phyloP scores from a whole-genome alignment of 2,797 vertebrate species.

The Pangasius sanitwongsei region DNA sequence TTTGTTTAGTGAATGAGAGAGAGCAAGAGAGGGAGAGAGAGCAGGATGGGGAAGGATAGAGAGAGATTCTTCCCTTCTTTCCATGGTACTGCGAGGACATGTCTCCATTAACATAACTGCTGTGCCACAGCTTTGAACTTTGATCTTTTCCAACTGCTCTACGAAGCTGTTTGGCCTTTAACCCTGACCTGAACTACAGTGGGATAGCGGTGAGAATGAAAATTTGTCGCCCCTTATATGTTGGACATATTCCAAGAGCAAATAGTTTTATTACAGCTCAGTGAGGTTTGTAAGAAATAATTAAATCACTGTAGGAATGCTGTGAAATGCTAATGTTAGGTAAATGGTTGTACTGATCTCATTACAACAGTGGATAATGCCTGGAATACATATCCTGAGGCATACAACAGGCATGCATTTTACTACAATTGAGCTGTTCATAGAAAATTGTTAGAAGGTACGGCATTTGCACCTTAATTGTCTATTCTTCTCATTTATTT shows the following conservation, averaged over 20 bases:
- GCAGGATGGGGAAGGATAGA: background rate
- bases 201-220: constrained; percentile 8
- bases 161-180: constrained; percentile 18
- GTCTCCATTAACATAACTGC: constrained; percentile 60
- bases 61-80: constrained; percentile 19
- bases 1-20: constrained; percentile 3
- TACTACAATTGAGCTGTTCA: background rate
- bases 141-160: constrained; percentile 33
- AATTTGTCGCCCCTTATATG: background rate
- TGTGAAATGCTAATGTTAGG: background rate
- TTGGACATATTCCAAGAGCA: background rate
- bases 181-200: constrained; percentile 31
- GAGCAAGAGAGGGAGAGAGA: background rate
- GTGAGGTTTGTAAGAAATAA: background rate
- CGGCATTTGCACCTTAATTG: background rate
- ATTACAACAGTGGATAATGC: background rate
- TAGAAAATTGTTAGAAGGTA: background rate
- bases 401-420: background rate
- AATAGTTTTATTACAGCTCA: background rate
- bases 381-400: background rate
- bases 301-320: background rate
- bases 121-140: constrained; percentile 52
- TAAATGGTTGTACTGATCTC: background rate
- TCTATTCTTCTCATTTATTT: background rate
- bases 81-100: constrained; percentile 25